phyloP scores from a whole-genome alignment of 2,113 vertebrate species.

The Trinectes maculatus region DNA sequence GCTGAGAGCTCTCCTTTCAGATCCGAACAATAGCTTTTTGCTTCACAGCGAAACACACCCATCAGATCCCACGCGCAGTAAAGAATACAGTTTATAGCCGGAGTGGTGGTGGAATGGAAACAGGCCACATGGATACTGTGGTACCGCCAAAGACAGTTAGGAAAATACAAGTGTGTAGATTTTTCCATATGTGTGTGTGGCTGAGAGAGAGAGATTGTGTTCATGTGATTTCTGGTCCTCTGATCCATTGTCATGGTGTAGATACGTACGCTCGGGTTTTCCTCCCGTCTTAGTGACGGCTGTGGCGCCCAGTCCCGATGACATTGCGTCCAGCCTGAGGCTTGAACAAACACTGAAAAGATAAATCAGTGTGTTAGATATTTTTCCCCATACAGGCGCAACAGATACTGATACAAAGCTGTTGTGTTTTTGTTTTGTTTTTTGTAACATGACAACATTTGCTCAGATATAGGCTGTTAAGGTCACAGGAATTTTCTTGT shows the following conservation, averaged over 20 bases:
- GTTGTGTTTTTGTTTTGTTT: constrained; percentile 4
- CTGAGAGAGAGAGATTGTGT: constrained; percentile 6
- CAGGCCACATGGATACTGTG: constrained; percentile 12
- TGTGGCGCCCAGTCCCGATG: constrained; percentile 28
- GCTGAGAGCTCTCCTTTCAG: constrained; percentile 9
- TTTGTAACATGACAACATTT: neutral
- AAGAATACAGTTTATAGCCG: neutral
- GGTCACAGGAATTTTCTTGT: constrained; percentile 42
- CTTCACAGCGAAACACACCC: constrained; percentile 6
- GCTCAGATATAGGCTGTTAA: neutral
- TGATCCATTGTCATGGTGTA: constrained; percentile 15
- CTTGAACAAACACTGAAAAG: constrained; percentile 39
- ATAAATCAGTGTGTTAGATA: neutral
- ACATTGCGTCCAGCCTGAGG: constrained; percentile 23
- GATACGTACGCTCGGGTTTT: constrained; percentile 19
- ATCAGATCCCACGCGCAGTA: neutral
- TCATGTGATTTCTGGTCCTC: constrained; percentile 9
- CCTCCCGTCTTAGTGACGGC: neutral
- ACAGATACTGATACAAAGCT: constrained; percentile 1
- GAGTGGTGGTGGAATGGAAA: constrained; percentile 22
- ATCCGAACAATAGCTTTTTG: constrained; percentile 32
- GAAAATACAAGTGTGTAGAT: constrained; percentile 25
- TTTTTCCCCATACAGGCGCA: neutral
- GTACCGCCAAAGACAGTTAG: neutral
- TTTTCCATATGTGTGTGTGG: constrained; percentile 9